Evolutionary conservation across 1,140 invertebrate genomes (phyloP), one percentile per base, ranked within the genome.

Genomic region (Acyrthosiphon pisum): DNA sequence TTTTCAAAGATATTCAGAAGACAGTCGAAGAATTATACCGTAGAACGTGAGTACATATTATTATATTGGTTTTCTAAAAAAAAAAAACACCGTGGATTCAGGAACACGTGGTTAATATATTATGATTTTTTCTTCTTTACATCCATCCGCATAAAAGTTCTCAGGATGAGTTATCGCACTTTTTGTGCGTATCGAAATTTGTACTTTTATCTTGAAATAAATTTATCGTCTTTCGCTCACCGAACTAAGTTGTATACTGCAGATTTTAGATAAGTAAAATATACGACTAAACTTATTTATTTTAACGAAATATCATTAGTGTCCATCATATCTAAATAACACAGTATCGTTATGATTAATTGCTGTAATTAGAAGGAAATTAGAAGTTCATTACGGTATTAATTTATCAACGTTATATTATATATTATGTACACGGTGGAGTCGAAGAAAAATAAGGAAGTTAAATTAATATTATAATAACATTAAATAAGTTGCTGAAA

Each of bases 1-100:
- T 93, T 93, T 53, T 56, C 91, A 6, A 93, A 93, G 44, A 93
- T 93, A 84, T 93, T 93, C 48, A 93, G 91, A 41, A 86, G 91
- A 93, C 91, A 93, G 48, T 93, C 91, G 35, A 86, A 93, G 30
- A 86, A 93, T 9, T 93, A 93, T n/a, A 93, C 44, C 48, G 91
- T 93, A 9, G 91, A 93, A 93, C 91, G 91, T 93, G 81, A 93
- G 91, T 93, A 56, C n/a, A 30, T 46, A 41, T 20, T 35, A 41
- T 76, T 22, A 30, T 30, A 84, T 41, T 6, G 37, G 9, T 44
- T 26, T 26, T 23, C 37, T 37, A 83, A 84, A 84, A 23, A 84
- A 37, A 81, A 35, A 81, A 83, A 37, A 84, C 23, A 23, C 0
- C 37, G 8, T 22, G 81, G 37, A 9, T 37, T 23, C 20, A 23